Percentiles rank a stretch among this genome's conserved stretches.
phyloP scores from a whole-genome alignment of 2,113 vertebrate species.

The Microcebus griseorufus region DNA sequence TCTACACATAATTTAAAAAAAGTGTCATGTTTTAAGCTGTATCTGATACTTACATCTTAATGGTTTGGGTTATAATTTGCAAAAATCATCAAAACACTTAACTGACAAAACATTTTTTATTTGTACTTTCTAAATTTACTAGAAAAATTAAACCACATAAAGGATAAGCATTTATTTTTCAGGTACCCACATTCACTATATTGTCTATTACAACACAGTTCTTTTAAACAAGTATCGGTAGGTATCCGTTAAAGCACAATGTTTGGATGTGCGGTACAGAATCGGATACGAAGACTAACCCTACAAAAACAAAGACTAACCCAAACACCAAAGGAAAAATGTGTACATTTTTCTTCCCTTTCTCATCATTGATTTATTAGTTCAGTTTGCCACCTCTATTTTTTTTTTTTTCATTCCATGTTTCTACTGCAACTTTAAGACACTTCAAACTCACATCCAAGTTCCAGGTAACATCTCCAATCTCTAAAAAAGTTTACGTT shows the following conservation, averaged over 20 bases:
- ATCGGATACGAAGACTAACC: background rate
- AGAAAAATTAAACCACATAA: constrained; percentile 27
- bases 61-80: background rate
- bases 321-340: background rate
- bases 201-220: background rate
- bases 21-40: background rate
- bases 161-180: background rate
- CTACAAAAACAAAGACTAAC: background rate
- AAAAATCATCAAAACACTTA: constrained; percentile 16
- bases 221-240: background rate
- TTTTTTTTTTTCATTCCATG: background rate
- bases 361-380: background rate
- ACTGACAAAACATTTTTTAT: background rate
- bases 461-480: background rate
- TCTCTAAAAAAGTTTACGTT: background rate
- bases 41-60: background rate
- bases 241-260: background rate
- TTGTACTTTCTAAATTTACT: background rate
- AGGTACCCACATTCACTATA: background rate
- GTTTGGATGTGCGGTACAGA: background rate
- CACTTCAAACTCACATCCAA: background rate
- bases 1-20: background rate
- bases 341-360: background rate
- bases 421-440: background rate
- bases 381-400: background rate